Percentiles rank a stretch among this genome's conserved stretches.
Conservation (phyloP, 2,113 vertebrate species). For the Caloenas nicobarica region DNA sequence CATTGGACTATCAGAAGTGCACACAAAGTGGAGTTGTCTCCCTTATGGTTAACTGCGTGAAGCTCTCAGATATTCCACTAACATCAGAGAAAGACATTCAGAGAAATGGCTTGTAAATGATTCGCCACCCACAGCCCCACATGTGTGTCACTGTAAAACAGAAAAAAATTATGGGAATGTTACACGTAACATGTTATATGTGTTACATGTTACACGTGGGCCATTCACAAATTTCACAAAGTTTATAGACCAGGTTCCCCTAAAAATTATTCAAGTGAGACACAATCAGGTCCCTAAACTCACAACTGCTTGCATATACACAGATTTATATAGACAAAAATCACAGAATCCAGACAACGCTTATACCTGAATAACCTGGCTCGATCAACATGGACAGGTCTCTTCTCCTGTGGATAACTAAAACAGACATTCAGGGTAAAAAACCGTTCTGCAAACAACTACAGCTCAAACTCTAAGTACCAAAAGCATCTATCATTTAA, state of each 20-base stretch:
- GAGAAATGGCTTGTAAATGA: not conserved
- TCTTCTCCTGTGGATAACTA: slow-evolving; percentile 94
- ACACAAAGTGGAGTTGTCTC: not conserved
- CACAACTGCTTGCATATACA: not conserved
- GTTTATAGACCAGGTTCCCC: not conserved
- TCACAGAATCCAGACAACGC: not conserved
- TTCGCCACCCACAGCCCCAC: not conserved
- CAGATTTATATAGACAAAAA: not conserved
- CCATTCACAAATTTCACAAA: not conserved
- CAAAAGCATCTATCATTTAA: not conserved
- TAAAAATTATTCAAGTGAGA: not conserved
- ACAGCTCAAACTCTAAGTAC: not conserved
- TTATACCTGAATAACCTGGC: slow-evolving; percentile 88
- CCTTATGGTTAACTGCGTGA: not conserved
- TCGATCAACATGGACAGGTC: slow-evolving; percentile 89
- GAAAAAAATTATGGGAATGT: not conserved
- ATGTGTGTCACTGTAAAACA: not conserved
- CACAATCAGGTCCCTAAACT: not conserved
- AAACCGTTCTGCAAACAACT: not conserved
- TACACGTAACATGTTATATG: no score
- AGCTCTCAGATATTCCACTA: not conserved
- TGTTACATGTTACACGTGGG: not conserved
- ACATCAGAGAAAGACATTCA: not conserved
- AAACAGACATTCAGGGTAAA: slow-evolving; percentile 40
- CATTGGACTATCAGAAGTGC: not conserved